Base-by-base conservation (phyloP, 2,888 invertebrate species). In the Drosophila limbata region DNA sequence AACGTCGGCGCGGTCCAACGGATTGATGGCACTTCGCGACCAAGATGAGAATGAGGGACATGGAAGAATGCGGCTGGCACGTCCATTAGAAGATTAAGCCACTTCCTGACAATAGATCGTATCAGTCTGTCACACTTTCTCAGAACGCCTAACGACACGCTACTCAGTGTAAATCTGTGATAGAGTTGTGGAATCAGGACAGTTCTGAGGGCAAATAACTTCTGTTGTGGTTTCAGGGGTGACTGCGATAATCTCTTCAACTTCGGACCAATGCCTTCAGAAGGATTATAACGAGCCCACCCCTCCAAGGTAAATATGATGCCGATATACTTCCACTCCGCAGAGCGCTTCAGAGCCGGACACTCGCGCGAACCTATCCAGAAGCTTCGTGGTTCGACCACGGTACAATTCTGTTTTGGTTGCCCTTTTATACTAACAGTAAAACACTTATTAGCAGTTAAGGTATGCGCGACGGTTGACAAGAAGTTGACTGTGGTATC, bases 211-310 rank as follows among this genome's bases (percentile, higher is more conserved):
- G 53, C 62, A n/a, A 52, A 61, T 11, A 45, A 61, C 25, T 52
- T 61, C 25, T 45, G 61, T 19, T 61, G 61, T 13, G 37, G 53
- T 8, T 53, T 62, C 31, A 62, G 62, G 39, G 62, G 53, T n/a
- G 62, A 35, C 10, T 17, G 45, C 33, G 52, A 11, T 19, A 53
- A 9, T 45, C 35, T 35, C 25, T 37, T 15, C 37, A 53, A 37
- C 61, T 62, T 62, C 13, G 37, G 61, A 52, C 45, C 28, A 35
- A 35, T 35, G 35, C 13, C 35, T 13, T 35, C 35, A 13, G 35
- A 35, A 35, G 35, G 35, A 35, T 13, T 13, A 13, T 13, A 35
- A 35, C 13, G 35, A 35, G 35, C 35, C 35, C 35, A 13, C 35
- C 35, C 35, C 4, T 35, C 35, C 35, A 13, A 13, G 13, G 35